phyloP scores from a whole-genome alignment of 2,113 vertebrate genomes.

The Uropsilus gracilis region DNA sequence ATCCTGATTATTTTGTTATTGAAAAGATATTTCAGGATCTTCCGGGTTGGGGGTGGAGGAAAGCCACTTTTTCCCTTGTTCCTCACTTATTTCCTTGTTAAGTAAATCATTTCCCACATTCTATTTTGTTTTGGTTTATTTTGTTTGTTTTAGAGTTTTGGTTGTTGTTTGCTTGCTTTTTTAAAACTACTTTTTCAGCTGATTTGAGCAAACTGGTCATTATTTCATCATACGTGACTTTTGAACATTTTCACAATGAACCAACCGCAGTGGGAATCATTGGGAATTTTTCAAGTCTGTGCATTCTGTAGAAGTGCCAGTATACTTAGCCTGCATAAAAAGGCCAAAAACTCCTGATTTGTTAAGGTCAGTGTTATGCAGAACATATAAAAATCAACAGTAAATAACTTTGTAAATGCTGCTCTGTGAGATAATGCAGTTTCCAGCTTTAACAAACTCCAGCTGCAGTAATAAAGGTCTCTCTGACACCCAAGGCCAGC shows the following conservation, averaged over 20 bases:
- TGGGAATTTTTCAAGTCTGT: not conserved
- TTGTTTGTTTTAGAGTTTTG: too few relatives aligned
- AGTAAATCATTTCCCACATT: constrained; percentile 11
- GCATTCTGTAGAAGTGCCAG: not conserved
- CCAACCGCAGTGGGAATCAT: not conserved
- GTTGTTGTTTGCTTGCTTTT: not conserved
- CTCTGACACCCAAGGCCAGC: not conserved
- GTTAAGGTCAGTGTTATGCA: not conserved
- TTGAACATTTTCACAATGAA: not conserved
- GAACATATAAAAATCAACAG: not conserved
- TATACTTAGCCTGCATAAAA: not conserved
- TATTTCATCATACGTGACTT: not conserved
- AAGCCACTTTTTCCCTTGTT: not conserved
- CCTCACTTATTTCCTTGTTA: too few relatives aligned
- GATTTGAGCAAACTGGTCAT: not conserved
- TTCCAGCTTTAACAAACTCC: not conserved
- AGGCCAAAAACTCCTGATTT: not conserved
- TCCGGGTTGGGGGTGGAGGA: not conserved
- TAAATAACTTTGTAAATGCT: not conserved
- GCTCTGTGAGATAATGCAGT: not conserved
- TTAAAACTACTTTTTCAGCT: not conserved
- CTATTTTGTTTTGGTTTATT: not conserved
- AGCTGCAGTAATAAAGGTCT: not conserved
- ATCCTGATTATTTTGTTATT: not conserved
- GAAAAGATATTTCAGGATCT: constrained; percentile 13